These are phyloP conservation scores for Nerophis lumbriciformis DNA, from an alignment of 2,113 vertebrate genomes.

Conservation along the genomic window DNA sequence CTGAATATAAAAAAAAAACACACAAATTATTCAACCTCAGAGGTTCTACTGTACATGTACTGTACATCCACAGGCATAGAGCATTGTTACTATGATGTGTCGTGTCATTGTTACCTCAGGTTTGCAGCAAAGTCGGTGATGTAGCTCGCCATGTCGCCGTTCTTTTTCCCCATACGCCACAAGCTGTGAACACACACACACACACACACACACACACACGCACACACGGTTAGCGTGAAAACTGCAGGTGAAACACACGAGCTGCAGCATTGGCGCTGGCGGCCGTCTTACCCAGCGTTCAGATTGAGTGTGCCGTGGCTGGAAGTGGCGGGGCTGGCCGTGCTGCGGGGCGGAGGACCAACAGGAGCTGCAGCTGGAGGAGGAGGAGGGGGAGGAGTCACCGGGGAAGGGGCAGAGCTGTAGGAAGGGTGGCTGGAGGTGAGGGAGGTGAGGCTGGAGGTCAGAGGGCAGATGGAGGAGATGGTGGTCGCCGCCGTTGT, in stretches of 20 bases:
- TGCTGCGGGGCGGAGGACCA: slow-evolving; percentile 73
- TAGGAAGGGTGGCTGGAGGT: slow-evolving; percentile 74
- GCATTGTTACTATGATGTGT: neutral
- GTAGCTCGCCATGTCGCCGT: slow-evolving; percentile 76
- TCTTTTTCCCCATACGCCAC: slow-evolving; percentile 78
- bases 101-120: slow-evolving; percentile 69
- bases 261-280: neutral
- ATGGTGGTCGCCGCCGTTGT: slow-evolving; percentile 87
- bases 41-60: too few species aligned
- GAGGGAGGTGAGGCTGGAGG: slow-evolving; percentile 77
- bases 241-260: slow-evolving; percentile 53
- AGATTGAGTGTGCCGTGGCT: slow-evolving; percentile 83
- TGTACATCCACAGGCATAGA: neutral
- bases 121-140: slow-evolving; percentile 77
- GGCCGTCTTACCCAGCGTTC: slow-evolving; percentile 79
- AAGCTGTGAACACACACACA: slow-evolving; percentile 66
- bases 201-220: slow-evolving; percentile 48
- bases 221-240: slow-evolving; percentile 44
- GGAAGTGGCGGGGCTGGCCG: slow-evolving; percentile 83
- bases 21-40: too few species aligned
- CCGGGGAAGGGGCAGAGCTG: slow-evolving; percentile 76
- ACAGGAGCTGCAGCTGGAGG: neutral
- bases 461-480: slow-evolving; percentile 79
- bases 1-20: too few species aligned
- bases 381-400: slow-evolving; percentile 73